Conservation (phyloP, 2,113 vertebrate species). For the Nesogale talazaci region DNA sequence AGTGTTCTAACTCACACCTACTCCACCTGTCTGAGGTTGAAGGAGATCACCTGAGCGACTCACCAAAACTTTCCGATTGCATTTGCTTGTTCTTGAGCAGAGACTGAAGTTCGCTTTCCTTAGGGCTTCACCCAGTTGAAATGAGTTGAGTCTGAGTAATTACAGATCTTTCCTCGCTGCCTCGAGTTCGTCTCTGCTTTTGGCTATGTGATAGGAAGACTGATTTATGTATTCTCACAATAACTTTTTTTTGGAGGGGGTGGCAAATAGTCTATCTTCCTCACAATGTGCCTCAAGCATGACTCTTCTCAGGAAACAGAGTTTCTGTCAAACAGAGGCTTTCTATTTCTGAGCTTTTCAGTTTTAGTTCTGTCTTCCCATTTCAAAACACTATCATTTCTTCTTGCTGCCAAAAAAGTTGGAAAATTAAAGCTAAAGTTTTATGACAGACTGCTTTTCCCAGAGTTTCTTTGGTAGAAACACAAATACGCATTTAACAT, state of each 20-base stretch:
- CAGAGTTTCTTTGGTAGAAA: slow-evolving; percentile 13
- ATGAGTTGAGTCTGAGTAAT: not conserved
- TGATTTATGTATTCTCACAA: not conserved
- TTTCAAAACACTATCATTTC: slow-evolving; percentile 32
- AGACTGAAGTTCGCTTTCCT: slow-evolving; percentile 25
- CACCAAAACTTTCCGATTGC: not conserved
- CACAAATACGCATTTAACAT: not conserved
- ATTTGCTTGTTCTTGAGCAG: not conserved
- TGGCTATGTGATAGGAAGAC: not conserved
- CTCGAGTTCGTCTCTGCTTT: not conserved
- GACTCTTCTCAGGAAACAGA: slow-evolving; percentile 12
- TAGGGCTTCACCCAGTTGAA: not conserved
- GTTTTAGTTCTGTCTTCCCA: slow-evolving; percentile 9
- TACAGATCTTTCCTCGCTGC: not conserved
- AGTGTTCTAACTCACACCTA: not conserved
- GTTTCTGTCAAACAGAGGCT: slow-evolving; percentile 25
- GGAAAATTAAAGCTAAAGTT: slow-evolving; percentile 41
- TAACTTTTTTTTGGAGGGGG: not conserved
- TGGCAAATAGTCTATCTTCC: not conserved
- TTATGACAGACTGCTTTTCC: not conserved
- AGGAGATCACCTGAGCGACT: not conserved
- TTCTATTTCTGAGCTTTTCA: slow-evolving; percentile 48
- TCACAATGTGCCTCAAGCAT: not conserved
- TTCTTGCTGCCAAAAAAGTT: slow-evolving; percentile 54
- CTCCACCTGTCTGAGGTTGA: not conserved